Evolutionary conservation across 2,113 vertebrate species (phyloP).

Genomic region (Strix aluco): DNA sequence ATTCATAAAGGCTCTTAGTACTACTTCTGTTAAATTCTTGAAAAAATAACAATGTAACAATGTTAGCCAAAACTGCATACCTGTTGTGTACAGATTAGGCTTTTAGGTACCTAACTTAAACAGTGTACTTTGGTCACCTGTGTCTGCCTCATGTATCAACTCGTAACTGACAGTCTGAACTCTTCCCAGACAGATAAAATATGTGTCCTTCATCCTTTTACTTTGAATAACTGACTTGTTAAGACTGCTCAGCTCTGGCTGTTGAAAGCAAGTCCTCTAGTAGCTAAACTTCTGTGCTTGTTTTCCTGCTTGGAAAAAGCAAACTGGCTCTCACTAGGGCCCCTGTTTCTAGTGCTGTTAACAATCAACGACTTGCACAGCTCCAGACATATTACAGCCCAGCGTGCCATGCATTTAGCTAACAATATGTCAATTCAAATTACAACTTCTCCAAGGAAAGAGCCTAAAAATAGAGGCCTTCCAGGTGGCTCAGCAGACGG

Average conservation of each 20-base stretch:
- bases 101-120: not conserved
- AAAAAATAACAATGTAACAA: not conserved
- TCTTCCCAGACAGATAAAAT: not conserved
- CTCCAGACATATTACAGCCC: not conserved
- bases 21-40: not conserved
- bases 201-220: not conserved
- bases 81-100: not conserved
- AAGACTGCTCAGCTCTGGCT: not conserved
- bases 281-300: not conserved
- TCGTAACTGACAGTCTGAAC: not conserved
- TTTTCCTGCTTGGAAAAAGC: not conserved
- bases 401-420: not conserved
- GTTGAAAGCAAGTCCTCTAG: not conserved
- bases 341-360: not conserved
- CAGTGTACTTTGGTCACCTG: not conserved
- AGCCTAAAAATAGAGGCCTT: slow-evolving; percentile 52
- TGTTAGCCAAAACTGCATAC: not conserved
- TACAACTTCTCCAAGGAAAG: not conserved
- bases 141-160: not conserved
- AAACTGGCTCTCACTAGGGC: not conserved
- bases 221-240: not conserved
- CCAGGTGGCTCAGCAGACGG: slow-evolving; percentile 49
- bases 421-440: slow-evolving; percentile 26
- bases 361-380: not conserved
- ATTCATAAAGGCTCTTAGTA: not conserved